Evolutionary conservation across 2,797 vertebrate species (phyloP), one percentile per base, ranked within the genome.

Genomic region (Neosilurus mollespiculum): DNA sequence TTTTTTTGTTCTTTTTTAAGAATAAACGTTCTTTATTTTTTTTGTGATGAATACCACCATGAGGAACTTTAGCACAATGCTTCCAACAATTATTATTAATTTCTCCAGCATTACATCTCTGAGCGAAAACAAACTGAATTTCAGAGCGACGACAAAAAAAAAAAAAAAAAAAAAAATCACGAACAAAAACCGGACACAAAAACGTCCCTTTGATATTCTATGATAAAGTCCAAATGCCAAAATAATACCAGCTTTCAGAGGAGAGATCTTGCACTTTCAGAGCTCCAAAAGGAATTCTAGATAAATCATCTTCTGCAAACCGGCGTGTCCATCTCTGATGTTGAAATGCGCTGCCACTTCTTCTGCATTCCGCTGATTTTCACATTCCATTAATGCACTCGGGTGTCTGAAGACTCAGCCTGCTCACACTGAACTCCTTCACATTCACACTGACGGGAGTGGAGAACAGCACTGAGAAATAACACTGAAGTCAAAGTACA

Each of bases 241-340:
- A 78, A 69, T 18, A 59, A 78, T 67, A 81, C 16, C n/a, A 72
- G 56, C 49, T 81, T 59, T 67, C 69, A 49, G 64, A 73, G 78
- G 49, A 84, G 2, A 79, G 79, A 84, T 78, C 83, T 26, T 64
- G n/a, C 24, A 22, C 58, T 80, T 78, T 83, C 72, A 78, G 24
- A 78, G 67, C 67, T 64, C n/a, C 54, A 87, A 82, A 83, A 85
- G 80, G 73, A 89, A 70, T 82, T 67, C 80, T 82, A 78, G 71
- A 87, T 86, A 81, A 73, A 69, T 24, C 53, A 78, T 34, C 64
- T 14, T 72, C 81, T 87, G 80, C 80, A 81, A 83, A 83, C 81
- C 37, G 26, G 37, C n/a, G 16, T 9, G 43, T 82, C 67, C 26
- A 34, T 83, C 51, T 75, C 62, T 59, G 83, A 80, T 84, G 83